Percentiles rank a stretch among this genome's conserved stretches.
Evolutionary conservation across 2,888 invertebrate species (phyloP).

Genomic region (Drosophila merina): DNA sequence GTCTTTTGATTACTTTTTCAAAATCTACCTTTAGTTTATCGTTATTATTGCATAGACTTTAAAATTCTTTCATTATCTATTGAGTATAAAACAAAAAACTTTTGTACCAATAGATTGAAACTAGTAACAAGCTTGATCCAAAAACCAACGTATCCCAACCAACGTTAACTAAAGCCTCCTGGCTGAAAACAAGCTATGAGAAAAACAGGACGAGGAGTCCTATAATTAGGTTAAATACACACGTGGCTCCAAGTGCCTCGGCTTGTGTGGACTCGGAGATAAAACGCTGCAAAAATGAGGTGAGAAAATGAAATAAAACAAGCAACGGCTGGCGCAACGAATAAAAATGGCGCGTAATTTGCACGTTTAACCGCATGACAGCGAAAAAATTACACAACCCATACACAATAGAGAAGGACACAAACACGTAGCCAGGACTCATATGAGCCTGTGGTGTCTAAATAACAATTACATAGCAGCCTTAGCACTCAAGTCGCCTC

Average conservation of each 20-base stretch:
- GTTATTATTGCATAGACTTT: background rate
- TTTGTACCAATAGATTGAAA: background rate
- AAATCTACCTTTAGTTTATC: too few species aligned
- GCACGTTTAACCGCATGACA: conserved; percentile 75
- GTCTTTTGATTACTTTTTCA: background rate
- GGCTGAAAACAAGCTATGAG: background rate
- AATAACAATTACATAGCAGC: conserved; percentile 67
- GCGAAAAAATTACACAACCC: conserved; percentile 53
- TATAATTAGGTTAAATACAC: conserved; percentile 74
- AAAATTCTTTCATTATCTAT: background rate
- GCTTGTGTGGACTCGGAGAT: conserved; percentile 49
- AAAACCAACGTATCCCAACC: background rate
- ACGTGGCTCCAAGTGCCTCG: conserved; percentile 54
- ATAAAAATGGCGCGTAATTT: conserved; percentile 74
- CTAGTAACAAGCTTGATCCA: background rate
- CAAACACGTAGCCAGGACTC: conserved; percentile 12
- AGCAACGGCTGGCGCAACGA: conserved; percentile 54
- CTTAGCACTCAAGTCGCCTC: conserved; percentile 9
- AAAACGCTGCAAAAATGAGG: conserved; percentile 64
- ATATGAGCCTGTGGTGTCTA: conserved; percentile 50
- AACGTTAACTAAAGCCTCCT: background rate
- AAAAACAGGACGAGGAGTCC: conserved; percentile 30
- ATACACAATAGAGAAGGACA: conserved; percentile 19
- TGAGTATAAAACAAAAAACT: background rate
- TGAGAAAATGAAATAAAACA: conserved; percentile 71